A percentile compares a stretch with the other conserved stretches of the same genome.
These are phyloP conservation scores for Cynocephalus volans DNA, from an alignment of 2,113 vertebrate genomes.

Conservation along the genomic window DNA sequence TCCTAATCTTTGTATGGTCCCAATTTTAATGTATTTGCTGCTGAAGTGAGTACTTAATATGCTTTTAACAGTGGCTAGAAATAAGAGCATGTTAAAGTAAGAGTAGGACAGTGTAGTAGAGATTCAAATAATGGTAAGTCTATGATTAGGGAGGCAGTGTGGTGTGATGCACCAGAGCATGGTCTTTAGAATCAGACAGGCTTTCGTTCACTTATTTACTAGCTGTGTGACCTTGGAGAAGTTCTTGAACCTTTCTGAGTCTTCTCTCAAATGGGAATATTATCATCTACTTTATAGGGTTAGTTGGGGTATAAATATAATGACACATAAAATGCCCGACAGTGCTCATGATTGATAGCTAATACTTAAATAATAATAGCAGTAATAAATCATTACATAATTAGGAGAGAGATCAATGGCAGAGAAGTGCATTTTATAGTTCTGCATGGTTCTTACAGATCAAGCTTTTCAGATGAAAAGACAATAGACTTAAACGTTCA, in stretches of 20 bases:
- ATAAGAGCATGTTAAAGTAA: background rate
- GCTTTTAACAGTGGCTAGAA: background rate
- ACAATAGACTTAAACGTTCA: background rate
- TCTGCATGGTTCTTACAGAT: background rate
- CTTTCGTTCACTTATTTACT: background rate
- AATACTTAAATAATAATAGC: background rate
- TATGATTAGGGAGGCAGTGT: background rate
- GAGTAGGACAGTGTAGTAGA: background rate
- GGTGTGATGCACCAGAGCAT: background rate
- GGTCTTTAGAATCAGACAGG: background rate
- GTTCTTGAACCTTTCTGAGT: background rate
- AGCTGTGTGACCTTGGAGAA: background rate
- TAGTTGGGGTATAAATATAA: constrained; percentile 5
- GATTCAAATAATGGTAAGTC: background rate
- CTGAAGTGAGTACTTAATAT: background rate
- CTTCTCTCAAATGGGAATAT: background rate
- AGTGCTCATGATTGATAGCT: background rate
- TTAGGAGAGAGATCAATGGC: background rate
- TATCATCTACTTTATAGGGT: background rate
- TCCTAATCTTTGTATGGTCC: constrained; percentile 1
- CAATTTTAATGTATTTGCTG: constrained; percentile 9
- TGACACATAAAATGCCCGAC: background rate
- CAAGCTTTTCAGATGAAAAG: background rate
- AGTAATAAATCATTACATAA: background rate
- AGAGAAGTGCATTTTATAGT: constrained; percentile 29